phyloP scores from a whole-genome alignment of 1,140 invertebrate genomes.

The Copidosoma floridanum region DNA sequence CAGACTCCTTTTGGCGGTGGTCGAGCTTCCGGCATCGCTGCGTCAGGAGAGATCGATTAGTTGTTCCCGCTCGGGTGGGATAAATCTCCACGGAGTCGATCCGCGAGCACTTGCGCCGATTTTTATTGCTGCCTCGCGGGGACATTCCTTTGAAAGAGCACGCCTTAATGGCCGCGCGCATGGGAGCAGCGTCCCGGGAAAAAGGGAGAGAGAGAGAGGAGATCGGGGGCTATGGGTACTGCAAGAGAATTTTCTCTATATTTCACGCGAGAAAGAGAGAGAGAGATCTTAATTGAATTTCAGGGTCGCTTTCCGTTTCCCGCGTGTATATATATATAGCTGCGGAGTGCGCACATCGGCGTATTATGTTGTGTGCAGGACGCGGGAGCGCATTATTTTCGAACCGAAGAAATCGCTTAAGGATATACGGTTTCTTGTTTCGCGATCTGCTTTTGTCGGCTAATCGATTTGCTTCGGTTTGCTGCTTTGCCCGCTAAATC shows the following conservation, averaged over 20 bases:
- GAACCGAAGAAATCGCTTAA: not conserved
- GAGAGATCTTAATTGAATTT: conserved; percentile 26
- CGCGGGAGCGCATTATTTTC: not conserved
- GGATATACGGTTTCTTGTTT: too few relatives aligned
- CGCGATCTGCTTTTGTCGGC: not conserved
- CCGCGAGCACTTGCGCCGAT: too few relatives aligned
- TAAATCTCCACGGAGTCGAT: conserved; percentile 43
- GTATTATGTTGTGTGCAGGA: too few relatives aligned
- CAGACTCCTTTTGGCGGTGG: too few relatives aligned
- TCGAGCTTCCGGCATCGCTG: conserved; percentile 43
- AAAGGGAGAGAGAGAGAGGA: not conserved
- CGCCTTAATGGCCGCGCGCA: conserved; percentile 17
- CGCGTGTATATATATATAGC: too few relatives aligned
- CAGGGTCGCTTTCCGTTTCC: conserved; percentile 12
- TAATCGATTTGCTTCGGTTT: not conserved
- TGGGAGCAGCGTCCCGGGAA: too few relatives aligned
- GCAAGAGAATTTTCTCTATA: conserved; percentile 7
- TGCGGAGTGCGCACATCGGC: too few relatives aligned
- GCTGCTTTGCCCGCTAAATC: too few relatives aligned
- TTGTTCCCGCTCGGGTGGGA: conserved; percentile 51
- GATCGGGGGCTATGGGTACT: conserved; percentile 2
- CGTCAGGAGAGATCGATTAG: conserved; percentile 55
- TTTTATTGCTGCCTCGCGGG: not conserved
- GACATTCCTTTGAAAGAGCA: conserved; percentile 16
- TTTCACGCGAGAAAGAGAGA: too few relatives aligned